Conservation (phyloP, 2,888 invertebrate species). For the Osmoderma eremita region DNA sequence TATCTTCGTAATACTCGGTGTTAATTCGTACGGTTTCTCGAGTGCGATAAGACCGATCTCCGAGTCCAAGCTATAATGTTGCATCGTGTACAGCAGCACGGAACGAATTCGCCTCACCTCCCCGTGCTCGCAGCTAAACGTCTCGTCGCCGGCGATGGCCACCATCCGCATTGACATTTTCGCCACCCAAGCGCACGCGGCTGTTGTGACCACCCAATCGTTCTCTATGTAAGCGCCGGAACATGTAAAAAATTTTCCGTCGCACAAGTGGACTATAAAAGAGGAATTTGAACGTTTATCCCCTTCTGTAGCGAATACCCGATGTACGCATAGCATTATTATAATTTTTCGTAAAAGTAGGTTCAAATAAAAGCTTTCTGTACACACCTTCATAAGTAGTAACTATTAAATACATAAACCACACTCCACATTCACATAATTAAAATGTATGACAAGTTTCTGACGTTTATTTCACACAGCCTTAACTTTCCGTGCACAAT, state of each 20-base stretch:
- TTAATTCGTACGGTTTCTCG: neutral
- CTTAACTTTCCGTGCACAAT: no score
- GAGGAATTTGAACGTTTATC: neutral
- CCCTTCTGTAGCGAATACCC: neutral
- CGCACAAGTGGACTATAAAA: slow-evolving; percentile 4
- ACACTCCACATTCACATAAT: no score
- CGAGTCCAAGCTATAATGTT: slow-evolving; percentile 3
- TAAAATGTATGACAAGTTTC: no score
- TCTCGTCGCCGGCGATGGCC: neutral
- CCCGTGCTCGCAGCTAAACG: neutral
- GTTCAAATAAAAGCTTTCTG: no score
- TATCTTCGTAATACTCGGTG: neutral
- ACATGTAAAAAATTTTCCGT: neutral
- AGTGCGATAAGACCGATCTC: neutral
- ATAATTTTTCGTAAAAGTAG: neutral
- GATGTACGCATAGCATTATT: neutral
- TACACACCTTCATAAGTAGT: no score
- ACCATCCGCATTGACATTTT: neutral
- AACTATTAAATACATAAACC: no score
- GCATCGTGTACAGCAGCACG: neutral
- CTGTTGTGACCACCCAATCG: slow-evolving; percentile 9
- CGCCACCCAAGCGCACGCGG: neutral
- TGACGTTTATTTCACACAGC: no score
- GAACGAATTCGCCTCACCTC: neutral
- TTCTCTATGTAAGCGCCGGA: slow-evolving; percentile 12